These are phyloP conservation scores for Lethrus apterus DNA, from an alignment of 1,140 invertebrate species.

Conservation along the genomic window DNA sequence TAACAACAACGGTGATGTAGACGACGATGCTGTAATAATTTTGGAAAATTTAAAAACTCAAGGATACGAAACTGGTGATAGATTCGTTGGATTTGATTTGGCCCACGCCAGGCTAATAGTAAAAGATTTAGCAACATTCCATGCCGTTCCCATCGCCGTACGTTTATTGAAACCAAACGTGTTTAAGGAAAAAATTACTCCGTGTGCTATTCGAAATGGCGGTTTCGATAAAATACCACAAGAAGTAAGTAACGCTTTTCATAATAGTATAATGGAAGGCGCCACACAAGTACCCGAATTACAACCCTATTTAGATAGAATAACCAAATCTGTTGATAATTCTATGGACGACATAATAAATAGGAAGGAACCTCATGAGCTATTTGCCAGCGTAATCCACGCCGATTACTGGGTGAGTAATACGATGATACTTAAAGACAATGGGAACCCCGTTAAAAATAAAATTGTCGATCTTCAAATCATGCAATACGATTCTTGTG, in stretches of 20 bases:
- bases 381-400: constrained; percentile 49
- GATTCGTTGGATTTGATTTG: constrained; percentile 45
- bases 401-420: constrained; percentile 59
- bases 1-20: constrained; percentile 39
- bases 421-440: constrained; percentile 41
- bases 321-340: constrained; percentile 22
- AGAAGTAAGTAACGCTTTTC: constrained; percentile 29
- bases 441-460: constrained; percentile 39
- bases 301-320: constrained; percentile 24
- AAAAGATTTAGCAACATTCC: constrained; percentile 47
- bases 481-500: constrained; percentile 44
- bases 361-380: constrained; percentile 31
- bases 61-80: constrained; percentile 45
- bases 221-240: constrained; percentile 31
- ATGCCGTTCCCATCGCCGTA: constrained; percentile 50
- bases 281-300: constrained; percentile 28
- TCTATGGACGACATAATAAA: constrained; percentile 24
- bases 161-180: constrained; percentile 45
- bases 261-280: constrained; percentile 30
- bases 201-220: constrained; percentile 33
- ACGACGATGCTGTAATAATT: constrained; percentile 49
- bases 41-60: constrained; percentile 49
- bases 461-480: constrained; percentile 60
- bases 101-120: constrained; percentile 44
- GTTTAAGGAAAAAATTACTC: constrained; percentile 43